Percentiles rank a stretch among this genome's conserved stretches.
These are phyloP conservation scores for Salvelinus namaycush DNA, from an alignment of 2,113 vertebrate species.

Conservation along the genomic window DNA sequence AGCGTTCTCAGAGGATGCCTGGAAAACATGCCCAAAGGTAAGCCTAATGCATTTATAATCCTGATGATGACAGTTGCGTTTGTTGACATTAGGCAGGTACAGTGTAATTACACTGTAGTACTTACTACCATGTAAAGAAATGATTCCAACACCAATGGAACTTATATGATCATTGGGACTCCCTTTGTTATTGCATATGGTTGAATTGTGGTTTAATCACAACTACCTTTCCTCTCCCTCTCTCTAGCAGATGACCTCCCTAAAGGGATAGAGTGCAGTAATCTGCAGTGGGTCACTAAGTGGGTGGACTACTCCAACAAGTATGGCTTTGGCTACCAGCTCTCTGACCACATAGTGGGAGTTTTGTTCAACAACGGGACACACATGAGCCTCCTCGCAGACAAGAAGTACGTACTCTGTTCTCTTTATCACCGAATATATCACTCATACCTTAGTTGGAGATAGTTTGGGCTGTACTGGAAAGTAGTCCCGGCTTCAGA, in stretches of 20 bases:
- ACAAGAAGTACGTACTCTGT: slow-evolving; percentile 85
- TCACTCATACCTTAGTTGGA: background rate
- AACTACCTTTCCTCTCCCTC: background rate
- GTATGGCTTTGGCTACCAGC: slow-evolving; percentile 97
- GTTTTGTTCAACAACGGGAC: slow-evolving; percentile 98
- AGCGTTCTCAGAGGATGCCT: slow-evolving; percentile 89
- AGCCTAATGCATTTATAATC: slow-evolving; percentile 17
- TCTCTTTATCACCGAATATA: background rate
- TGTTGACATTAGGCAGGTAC: background rate
- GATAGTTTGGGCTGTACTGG: background rate
- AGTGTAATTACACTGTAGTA: background rate
- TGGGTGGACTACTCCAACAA: slow-evolving; percentile 99
- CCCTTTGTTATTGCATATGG: no score
- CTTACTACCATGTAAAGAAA: background rate
- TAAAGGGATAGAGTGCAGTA: slow-evolving; percentile 79
- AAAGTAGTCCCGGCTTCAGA: background rate
- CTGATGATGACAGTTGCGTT: no score
- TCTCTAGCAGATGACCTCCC: slow-evolving; percentile 81
- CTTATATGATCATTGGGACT: background rate
- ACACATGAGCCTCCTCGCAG: slow-evolving; percentile 96
- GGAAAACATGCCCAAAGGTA: slow-evolving; percentile 91
- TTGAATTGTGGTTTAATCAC: slow-evolving; percentile 22
- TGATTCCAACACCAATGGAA: background rate
- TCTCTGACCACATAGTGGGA: slow-evolving; percentile 95
- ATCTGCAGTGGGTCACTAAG: slow-evolving; percentile 97